A percentile compares a stretch with the other conserved stretches of the same genome.
phyloP scores from a whole-genome alignment of 2,797 vertebrate genomes.

The Buphagus erythrorhynchus region DNA sequence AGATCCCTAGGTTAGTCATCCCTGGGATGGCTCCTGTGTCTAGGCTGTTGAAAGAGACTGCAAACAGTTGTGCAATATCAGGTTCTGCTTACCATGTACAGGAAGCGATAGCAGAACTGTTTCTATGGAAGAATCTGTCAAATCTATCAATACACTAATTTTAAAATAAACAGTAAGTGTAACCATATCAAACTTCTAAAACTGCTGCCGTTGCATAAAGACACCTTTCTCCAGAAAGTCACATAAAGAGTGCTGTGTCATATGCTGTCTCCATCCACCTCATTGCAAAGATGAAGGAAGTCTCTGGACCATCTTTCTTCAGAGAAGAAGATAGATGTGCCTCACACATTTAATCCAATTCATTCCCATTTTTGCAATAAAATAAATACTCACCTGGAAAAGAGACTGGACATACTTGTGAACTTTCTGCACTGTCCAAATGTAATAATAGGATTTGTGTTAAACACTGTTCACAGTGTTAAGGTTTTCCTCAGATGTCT shows the following conservation, averaged over 20 bases:
- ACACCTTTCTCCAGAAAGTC: not conserved
- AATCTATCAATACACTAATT: not conserved
- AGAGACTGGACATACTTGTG: not conserved
- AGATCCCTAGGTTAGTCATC: not conserved
- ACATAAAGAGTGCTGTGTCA: not conserved
- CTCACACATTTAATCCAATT: not conserved
- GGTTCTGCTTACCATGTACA: not conserved
- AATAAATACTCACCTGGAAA: not conserved
- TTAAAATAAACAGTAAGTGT: not conserved
- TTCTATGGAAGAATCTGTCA: not conserved
- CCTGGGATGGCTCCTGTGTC: not conserved
- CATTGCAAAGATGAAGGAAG: not conserved
- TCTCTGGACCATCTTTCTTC: not conserved
- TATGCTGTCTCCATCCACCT: not conserved
- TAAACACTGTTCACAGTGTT: not conserved
- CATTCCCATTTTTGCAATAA: not conserved
- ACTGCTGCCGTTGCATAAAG: not conserved
- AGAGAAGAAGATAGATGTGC: not conserved
- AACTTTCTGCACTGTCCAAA: not conserved
- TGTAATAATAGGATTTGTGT: not conserved
- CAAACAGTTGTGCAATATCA: not conserved
- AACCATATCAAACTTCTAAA: not conserved
- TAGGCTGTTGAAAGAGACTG: not conserved
- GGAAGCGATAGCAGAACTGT: not conserved
- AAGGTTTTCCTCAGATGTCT: not conserved